Conservation (phyloP, 2,888 invertebrate species). For the Gandaritis pyraliata region DNA sequence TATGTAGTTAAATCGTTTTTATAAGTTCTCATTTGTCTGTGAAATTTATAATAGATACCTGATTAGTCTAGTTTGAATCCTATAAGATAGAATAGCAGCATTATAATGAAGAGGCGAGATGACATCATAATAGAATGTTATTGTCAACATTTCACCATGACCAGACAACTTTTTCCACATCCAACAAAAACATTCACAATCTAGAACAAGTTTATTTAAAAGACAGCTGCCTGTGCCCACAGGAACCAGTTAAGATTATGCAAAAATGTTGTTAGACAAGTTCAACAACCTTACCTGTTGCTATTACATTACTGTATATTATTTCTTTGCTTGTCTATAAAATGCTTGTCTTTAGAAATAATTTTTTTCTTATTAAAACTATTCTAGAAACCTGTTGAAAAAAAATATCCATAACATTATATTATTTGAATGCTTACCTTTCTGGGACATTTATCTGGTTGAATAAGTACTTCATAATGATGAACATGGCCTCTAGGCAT, state of each 20-base stretch:
- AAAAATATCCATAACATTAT: background rate
- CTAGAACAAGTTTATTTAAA: conserved; percentile 26
- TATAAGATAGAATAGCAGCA: background rate
- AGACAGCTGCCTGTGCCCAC: conserved; percentile 24
- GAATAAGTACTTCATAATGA: conserved; percentile 99
- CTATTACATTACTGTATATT: conserved; percentile 24
- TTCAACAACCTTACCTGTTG: conserved; percentile 36
- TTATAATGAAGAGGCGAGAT: background rate
- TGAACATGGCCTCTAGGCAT: conserved; percentile 99
- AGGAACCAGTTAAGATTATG: conserved; percentile 36
- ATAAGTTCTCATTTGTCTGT: background rate
- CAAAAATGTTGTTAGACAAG: conserved; percentile 32
- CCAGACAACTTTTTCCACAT: background rate
- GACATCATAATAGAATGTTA: background rate
- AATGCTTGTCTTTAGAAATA: background rate
- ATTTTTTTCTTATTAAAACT: background rate
- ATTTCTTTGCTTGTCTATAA: conserved; percentile 11
- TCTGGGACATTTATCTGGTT: conserved; percentile 99
- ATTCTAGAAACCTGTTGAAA: no score
- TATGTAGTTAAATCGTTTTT: no score
- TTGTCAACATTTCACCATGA: background rate
- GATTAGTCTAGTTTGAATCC: conserved; percentile 3
- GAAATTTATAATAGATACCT: background rate
- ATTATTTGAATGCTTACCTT: conserved; percentile 85
- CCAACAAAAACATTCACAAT: conserved; percentile 11